phyloP scores from a whole-genome alignment of 2,797 vertebrate genomes.

The Microchirus variegatus region DNA sequence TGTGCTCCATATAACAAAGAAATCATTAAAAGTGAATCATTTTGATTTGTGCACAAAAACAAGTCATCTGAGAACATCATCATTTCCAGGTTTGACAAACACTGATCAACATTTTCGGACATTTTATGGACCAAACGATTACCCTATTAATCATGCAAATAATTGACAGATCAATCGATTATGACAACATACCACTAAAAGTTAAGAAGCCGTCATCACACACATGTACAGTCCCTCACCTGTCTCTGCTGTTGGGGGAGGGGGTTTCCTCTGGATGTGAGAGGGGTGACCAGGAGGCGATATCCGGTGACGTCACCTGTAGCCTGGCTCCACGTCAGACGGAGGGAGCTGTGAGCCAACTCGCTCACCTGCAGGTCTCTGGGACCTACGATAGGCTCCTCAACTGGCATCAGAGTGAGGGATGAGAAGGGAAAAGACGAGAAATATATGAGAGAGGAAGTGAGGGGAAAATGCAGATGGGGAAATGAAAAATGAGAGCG shows the following conservation, averaged over 20 bases:
- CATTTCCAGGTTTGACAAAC: no score
- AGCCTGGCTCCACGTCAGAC: constrained; percentile 86
- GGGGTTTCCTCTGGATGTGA: constrained; percentile 66
- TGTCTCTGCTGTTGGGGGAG: constrained; percentile 70
- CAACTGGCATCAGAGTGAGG: constrained; percentile 56
- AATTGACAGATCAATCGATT: no score
- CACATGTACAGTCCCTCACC: constrained; percentile 66
- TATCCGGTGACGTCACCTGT: constrained; percentile 86
- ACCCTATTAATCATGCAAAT: no score
- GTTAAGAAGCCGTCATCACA: neutral
- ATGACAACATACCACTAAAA: no score
- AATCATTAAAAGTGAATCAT: no score
- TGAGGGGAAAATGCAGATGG: neutral
- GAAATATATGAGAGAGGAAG: neutral
- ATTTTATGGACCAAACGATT: no score
- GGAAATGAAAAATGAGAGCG: constrained; percentile 5
- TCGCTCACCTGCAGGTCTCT: constrained; percentile 84
- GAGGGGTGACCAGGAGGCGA: constrained; percentile 76
- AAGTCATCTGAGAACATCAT: no score
- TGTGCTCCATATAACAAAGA: no score
- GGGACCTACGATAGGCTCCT: constrained; percentile 79
- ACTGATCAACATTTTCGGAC: no score
- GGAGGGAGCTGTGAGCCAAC: constrained; percentile 82
- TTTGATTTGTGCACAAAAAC: no score
- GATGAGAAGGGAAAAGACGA: neutral